Evolutionary conservation across 2,888 invertebrate genomes (phyloP).

Genomic region (Chalcosyrphus nemorum): DNA sequence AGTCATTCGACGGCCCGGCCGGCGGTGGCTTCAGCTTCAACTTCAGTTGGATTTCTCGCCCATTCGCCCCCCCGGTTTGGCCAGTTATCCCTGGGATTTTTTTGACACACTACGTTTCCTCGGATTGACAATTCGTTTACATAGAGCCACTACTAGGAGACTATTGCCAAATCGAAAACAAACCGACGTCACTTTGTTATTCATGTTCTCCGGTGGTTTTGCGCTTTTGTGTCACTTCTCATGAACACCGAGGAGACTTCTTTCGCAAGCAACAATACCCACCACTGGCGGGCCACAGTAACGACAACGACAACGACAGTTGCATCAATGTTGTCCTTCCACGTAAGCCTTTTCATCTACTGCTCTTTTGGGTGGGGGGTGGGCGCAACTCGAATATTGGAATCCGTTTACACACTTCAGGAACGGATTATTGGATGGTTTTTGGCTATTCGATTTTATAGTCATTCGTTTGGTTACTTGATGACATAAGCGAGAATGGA

Average conservation of each 20-base stretch:
- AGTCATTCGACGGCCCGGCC: slow-evolving; percentile 52
- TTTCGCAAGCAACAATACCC: slow-evolving; percentile 25
- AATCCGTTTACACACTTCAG: slow-evolving; percentile 69
- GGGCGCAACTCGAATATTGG: slow-evolving; percentile 35
- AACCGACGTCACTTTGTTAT: slow-evolving; percentile 65
- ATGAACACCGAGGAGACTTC: slow-evolving; percentile 47
- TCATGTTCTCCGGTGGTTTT: slow-evolving; percentile 70
- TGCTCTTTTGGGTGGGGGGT: not conserved
- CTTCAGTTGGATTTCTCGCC: slow-evolving; percentile 4
- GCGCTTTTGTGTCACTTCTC: slow-evolving; percentile 64
- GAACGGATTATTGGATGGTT: slow-evolving; percentile 66
- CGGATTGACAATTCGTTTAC: slow-evolving; percentile 64
- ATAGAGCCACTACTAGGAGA: slow-evolving; percentile 45
- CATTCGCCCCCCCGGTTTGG: not conserved
- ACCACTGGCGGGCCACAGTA: not conserved
- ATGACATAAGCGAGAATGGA: slow-evolving; percentile 55
- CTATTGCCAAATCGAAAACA: slow-evolving; percentile 49
- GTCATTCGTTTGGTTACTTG: slow-evolving; percentile 63
- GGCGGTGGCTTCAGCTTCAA: not conserved
- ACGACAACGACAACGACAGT: not conserved
- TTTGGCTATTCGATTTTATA: slow-evolving; percentile 65
- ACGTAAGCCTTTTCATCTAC: slow-evolving; percentile 29
- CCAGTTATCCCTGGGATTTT: slow-evolving; percentile 30
- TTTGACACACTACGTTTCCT: slow-evolving; percentile 43
- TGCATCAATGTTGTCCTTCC: slow-evolving; percentile 49